Percentiles rank a stretch among this genome's conserved stretches.
phyloP scores from a whole-genome alignment of 2,888 invertebrate species.

The Mythimna pallens region DNA sequence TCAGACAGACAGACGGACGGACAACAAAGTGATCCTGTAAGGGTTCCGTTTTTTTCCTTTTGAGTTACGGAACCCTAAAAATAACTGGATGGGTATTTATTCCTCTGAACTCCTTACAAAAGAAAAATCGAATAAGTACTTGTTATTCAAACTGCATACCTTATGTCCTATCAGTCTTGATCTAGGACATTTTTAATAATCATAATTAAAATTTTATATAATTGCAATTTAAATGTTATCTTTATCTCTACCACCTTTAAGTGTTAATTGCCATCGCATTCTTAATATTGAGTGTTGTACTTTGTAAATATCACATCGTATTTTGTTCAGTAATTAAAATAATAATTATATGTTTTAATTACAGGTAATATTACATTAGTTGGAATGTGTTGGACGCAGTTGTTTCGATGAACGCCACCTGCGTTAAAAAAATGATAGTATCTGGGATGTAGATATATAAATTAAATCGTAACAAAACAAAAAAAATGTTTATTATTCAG shows the following conservation, averaged over 20 bases:
- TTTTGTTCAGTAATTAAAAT: slow-evolving; percentile 51
- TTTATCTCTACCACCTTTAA: slow-evolving; percentile 50
- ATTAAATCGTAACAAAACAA: slow-evolving; percentile 15
- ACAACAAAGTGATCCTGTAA: no score
- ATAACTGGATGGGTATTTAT: no score
- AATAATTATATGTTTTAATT: slow-evolving; percentile 52
- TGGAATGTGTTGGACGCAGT: neutral
- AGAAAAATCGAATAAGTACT: neutral
- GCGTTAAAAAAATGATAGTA: slow-evolving; percentile 33
- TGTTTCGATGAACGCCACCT: slow-evolving; percentile 22
- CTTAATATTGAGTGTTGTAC: slow-evolving; percentile 29
- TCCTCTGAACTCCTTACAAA: no score
- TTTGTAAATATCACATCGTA: slow-evolving; percentile 44
- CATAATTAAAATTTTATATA: slow-evolving; percentile 42
- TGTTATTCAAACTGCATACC: neutral
- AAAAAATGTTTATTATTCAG: neutral
- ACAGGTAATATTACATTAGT: slow-evolving; percentile 15
- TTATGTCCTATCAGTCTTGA: slow-evolving; percentile 3
- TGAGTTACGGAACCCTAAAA: no score
- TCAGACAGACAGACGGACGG: no score
- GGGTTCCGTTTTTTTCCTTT: no score
- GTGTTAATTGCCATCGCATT: slow-evolving; percentile 50
- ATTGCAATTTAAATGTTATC: slow-evolving; percentile 45
- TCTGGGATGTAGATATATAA: slow-evolving; percentile 2
- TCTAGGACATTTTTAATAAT: slow-evolving; percentile 19